Evolutionary conservation across 2,113 vertebrate genomes (phyloP).

Genomic region (Callospermophilus lateralis): DNA sequence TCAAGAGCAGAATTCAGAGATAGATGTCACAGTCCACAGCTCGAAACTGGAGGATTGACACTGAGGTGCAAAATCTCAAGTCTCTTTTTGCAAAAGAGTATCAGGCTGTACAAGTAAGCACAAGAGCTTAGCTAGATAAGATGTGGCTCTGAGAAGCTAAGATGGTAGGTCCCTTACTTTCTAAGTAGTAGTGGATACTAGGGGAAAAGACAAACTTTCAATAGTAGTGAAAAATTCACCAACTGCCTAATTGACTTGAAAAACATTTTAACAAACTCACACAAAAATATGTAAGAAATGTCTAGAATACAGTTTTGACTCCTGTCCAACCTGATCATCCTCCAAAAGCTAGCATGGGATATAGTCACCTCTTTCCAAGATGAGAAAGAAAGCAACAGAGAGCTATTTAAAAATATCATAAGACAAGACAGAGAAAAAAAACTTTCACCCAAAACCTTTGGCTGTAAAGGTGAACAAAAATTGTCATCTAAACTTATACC

Average conservation of each 20-base stretch:
- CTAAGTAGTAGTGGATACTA: neutral
- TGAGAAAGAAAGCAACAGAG: neutral
- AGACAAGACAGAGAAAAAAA: neutral
- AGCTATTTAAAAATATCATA: neutral
- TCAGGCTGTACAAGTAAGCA: neutral
- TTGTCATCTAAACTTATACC: neutral
- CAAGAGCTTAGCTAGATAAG: neutral
- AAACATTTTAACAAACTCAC: neutral
- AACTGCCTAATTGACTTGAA: neutral
- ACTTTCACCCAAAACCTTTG: neutral
- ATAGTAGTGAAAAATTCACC: neutral
- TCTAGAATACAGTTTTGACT: neutral
- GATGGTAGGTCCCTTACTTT: neutral
- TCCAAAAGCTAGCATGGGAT: neutral
- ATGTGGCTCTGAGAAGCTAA: neutral
- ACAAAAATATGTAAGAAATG: neutral
- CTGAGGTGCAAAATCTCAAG: neutral
- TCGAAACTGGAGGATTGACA: neutral
- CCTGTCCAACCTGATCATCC: neutral
- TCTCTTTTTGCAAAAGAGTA: neutral
- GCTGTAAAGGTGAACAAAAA: neutral
- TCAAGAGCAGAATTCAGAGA: neutral
- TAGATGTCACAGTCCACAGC: too few relatives aligned
- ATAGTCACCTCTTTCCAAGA: neutral
- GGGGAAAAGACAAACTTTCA: neutral